Conservation (phyloP, 1,140 invertebrate genomes). For the Drosophila rhopaloa region DNA sequence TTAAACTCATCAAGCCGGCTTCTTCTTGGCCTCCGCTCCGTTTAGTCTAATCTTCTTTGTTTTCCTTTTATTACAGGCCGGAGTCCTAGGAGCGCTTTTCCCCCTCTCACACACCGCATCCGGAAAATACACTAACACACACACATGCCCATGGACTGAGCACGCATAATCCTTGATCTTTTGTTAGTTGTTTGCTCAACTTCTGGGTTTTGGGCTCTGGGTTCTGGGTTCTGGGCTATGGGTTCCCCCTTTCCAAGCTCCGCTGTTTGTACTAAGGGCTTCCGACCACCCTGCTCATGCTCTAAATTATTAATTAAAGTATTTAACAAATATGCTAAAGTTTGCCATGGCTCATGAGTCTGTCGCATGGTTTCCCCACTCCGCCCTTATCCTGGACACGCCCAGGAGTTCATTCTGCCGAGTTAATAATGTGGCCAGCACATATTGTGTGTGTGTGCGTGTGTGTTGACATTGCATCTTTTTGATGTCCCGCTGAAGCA, state of each 20-base stretch:
- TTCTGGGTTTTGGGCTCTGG: conserved; percentile 29
- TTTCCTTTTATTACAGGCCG: conserved; percentile 68
- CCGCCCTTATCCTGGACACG: conserved; percentile 33
- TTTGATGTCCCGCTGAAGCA: conserved; percentile 69
- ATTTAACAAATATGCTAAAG: conserved; percentile 81
- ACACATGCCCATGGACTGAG: conserved; percentile 34
- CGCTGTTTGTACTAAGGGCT: conserved; percentile 22
- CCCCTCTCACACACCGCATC: conserved; percentile 23
- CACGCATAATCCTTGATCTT: conserved; percentile 81
- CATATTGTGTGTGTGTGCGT: conserved; percentile 2
- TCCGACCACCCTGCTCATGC: conserved; percentile 9
- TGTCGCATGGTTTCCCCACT: conserved; percentile 1
- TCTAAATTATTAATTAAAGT: conserved; percentile 82
- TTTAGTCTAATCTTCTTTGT: conserved; percentile 76
- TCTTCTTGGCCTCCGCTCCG: conserved; percentile 34
- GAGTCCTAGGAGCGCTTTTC: conserved; percentile 36
- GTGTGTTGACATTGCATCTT: conserved; percentile 71
- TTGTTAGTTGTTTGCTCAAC: conserved; percentile 80
- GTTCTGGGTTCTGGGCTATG: no score
- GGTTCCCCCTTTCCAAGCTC: background rate
- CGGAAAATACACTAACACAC: conserved; percentile 23
- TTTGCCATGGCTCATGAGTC: conserved; percentile 57
- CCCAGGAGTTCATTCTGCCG: conserved; percentile 67
- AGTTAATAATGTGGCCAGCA: conserved; percentile 76
- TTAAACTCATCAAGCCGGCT: conserved; percentile 78